Evolutionary conservation across 2,113 vertebrate species (phyloP).

Genomic region (Sminthopsis crassicaudata): DNA sequence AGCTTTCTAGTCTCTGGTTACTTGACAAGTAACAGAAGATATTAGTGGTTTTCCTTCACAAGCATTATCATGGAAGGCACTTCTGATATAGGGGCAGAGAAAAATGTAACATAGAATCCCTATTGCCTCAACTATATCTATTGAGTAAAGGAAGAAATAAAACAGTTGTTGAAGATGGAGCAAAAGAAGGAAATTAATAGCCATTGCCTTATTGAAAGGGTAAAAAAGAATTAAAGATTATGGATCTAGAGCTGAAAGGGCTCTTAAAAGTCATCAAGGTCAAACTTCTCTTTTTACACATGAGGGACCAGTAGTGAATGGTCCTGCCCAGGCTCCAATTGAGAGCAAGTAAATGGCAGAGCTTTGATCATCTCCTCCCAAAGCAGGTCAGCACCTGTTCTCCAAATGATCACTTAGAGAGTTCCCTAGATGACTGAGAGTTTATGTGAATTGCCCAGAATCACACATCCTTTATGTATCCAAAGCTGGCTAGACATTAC

Average conservation of each 20-base stretch:
- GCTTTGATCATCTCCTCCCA: background rate
- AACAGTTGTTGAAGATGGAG: background rate
- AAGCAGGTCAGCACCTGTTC: too few species aligned
- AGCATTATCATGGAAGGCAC: background rate
- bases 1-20: background rate
- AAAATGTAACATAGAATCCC: background rate
- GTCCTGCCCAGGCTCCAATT: background rate
- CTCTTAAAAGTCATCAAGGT: background rate
- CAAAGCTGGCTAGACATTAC: background rate
- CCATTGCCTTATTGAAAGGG: background rate
- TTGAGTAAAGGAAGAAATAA: background rate
- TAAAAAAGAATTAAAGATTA: background rate
- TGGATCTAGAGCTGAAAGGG: background rate
- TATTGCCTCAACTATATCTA: background rate
- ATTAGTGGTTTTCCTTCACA: background rate
- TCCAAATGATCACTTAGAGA: too few species aligned
- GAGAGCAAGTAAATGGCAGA: background rate
- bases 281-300: background rate
- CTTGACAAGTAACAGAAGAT: background rate
- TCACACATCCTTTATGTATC: background rate
- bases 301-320: background rate
- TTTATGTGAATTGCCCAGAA: background rate
- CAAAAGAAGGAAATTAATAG: background rate
- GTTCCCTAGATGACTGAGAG: background rate
- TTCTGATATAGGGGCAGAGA: background rate